A percentile compares a stretch with the other conserved stretches of the same genome.
phyloP scores from a whole-genome alignment of 2,113 vertebrate species.

The Myrmecophaga tridactyla region DNA sequence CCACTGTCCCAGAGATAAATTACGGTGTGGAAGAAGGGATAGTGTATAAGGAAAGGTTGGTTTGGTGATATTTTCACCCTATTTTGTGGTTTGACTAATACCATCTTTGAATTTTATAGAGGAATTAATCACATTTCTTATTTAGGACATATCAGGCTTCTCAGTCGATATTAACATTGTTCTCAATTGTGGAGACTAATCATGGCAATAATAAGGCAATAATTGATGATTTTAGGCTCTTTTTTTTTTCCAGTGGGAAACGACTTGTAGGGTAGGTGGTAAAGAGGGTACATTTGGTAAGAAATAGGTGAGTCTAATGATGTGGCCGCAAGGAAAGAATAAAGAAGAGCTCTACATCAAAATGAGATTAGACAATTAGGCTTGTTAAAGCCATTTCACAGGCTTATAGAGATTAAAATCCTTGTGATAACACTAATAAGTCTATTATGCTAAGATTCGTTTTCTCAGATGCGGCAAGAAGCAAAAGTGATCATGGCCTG shows the following conservation, averaged over 20 bases:
- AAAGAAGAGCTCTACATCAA: not conserved
- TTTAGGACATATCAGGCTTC: not conserved
- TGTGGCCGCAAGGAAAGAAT: not conserved
- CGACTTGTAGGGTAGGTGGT: not conserved
- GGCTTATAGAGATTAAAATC: not conserved
- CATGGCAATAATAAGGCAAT: not conserved
- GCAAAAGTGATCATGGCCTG: not conserved
- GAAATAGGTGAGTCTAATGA: not conserved
- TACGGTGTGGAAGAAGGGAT: not conserved
- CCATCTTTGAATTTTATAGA: not conserved
- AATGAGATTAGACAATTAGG: not conserved
- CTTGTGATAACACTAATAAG: not conserved
- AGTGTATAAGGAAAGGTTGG: accelerated
- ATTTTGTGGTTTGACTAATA: not conserved
- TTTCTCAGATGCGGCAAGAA: not conserved
- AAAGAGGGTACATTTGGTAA: not conserved
- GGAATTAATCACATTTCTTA: not conserved
- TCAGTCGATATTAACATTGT: not conserved
- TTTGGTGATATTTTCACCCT: not conserved
- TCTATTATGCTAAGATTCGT: not conserved
- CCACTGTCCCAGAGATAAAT: not conserved
- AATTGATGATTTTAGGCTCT: not conserved
- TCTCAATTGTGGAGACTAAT: not conserved
- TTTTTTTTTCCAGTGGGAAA: not conserved
- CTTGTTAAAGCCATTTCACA: not conserved